A percentile compares a stretch with the other conserved stretches of the same genome.
phyloP scores from a whole-genome alignment of 2,113 vertebrate genomes.

The Atractosteus spatula region DNA sequence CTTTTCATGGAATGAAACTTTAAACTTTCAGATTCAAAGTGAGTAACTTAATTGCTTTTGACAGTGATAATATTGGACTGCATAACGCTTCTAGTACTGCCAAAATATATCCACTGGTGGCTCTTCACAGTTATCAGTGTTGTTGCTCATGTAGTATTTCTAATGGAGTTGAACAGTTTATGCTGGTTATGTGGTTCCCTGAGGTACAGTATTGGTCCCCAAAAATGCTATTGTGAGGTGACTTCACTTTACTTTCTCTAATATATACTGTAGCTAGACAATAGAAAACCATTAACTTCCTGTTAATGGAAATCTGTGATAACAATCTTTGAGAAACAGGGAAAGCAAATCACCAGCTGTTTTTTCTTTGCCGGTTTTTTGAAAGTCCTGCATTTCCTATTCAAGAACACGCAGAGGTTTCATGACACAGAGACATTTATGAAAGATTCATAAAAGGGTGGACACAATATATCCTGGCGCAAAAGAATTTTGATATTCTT shows the following conservation, averaged over 20 bases:
- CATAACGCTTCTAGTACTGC: no score
- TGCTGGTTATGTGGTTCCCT: no score
- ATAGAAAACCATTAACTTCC: conserved; percentile 58
- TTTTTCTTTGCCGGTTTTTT: conserved; percentile 9
- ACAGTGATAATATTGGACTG: no score
- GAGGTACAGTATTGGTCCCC: no score
- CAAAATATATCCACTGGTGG: no score
- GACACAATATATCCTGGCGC: conserved; percentile 25
- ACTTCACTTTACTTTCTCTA: conserved; percentile 27
- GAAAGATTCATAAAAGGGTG: conserved; percentile 30
- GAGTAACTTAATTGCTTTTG: no score
- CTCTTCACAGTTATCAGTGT: no score
- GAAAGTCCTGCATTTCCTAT: conserved; percentile 34
- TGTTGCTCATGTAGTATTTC: no score
- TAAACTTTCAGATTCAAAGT: no score
- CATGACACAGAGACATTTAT: conserved; percentile 37
- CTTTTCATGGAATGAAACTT: conserved; percentile 27
- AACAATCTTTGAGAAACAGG: conserved; percentile 63
- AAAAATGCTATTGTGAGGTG: no score
- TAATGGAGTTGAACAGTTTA: no score
- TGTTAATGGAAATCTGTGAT: conserved; percentile 67
- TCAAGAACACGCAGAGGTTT: conserved; percentile 48
- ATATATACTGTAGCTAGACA: conserved; percentile 36
- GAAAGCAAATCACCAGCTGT: conserved; percentile 56
- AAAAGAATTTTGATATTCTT: conserved; percentile 14